A percentile compares a stretch with the other conserved stretches of the same genome.
Evolutionary conservation across 1,140 invertebrate genomes (phyloP).

Genomic region (Cherax quadricarinatus): DNA sequence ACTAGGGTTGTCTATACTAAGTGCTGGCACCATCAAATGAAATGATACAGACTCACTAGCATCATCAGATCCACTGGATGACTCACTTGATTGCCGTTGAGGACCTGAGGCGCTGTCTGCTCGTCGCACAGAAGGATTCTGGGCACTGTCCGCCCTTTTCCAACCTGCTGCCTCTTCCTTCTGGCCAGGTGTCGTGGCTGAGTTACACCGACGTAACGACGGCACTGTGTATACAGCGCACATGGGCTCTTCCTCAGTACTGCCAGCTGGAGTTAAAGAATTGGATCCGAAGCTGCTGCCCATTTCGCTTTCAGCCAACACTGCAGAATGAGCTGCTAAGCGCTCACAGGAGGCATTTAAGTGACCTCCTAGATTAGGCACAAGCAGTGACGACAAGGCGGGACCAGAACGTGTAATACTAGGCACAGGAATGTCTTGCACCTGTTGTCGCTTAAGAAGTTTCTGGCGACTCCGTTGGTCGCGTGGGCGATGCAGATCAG

Average conservation of each 20-base stretch:
- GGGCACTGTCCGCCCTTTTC: constrained; percentile 68
- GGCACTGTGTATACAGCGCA: constrained; percentile 69
- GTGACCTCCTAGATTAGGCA: constrained; percentile 40
- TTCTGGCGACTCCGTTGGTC: constrained; percentile 55
- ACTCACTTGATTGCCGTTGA: constrained; percentile 64
- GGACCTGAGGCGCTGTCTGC: constrained; percentile 57
- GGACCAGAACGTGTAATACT: background rate
- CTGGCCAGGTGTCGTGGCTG: constrained; percentile 60
- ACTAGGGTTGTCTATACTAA: constrained; percentile 69
- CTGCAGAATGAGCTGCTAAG: constrained; percentile 51
- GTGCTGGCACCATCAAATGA: constrained; percentile 71
- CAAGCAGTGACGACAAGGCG: constrained; percentile 15
- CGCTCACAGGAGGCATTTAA: constrained; percentile 67
- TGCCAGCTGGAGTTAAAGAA: constrained; percentile 48
- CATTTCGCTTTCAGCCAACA: constrained; percentile 9
- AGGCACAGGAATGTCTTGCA: constrained; percentile 34
- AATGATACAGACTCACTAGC: constrained; percentile 72
- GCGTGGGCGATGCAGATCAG: background rate
- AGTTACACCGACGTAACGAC: constrained; percentile 58
- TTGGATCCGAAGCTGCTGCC: constrained; percentile 46
- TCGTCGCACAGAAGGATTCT: constrained; percentile 56
- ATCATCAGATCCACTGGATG: constrained; percentile 68
- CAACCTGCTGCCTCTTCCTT: constrained; percentile 45
- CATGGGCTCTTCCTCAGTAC: constrained; percentile 67
- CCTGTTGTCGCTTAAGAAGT: constrained; percentile 42